Conservation (phyloP, 2,797 vertebrate genomes). For the Fistularia commersonii region DNA sequence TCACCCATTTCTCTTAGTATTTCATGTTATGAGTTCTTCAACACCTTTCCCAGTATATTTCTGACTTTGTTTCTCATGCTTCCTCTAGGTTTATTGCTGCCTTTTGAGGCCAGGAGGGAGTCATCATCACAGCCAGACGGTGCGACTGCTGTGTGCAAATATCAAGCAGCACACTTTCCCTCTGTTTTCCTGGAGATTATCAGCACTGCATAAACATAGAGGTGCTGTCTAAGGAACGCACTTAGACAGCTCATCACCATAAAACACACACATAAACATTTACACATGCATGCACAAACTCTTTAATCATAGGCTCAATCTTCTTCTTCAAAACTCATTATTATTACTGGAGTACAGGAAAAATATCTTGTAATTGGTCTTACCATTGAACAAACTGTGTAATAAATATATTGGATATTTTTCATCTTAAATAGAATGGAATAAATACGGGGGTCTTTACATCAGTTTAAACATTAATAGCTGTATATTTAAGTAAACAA, state of each 20-base stretch:
- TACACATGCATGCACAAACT: neutral
- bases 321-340: too few relatives aligned
- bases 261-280: conserved; percentile 28
- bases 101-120: conserved; percentile 60
- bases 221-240: conserved; percentile 31
- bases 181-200: conserved; percentile 56
- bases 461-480: too few relatives aligned
- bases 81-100: conserved; percentile 56
- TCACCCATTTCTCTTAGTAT: conserved; percentile 11
- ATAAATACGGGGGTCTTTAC: too few relatives aligned
- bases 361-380: too few relatives aligned
- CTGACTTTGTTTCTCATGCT: conserved; percentile 24
- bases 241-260: conserved; percentile 48
- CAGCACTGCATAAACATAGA: conserved; percentile 60
- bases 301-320: conserved; percentile 18
- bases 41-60: conserved; percentile 32
- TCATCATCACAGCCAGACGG: conserved; percentile 61
- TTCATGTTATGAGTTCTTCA: conserved; percentile 30
- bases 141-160: conserved; percentile 69
- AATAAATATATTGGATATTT: too few relatives aligned
- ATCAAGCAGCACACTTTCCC: conserved; percentile 53
- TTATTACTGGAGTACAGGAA: too few relatives aligned
- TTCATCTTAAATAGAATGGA: too few relatives aligned
- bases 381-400: too few relatives aligned
- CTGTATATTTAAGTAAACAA: too few relatives aligned